Base-by-base conservation (phyloP, 2,888 invertebrate species). In the Gerris lacustris region DNA sequence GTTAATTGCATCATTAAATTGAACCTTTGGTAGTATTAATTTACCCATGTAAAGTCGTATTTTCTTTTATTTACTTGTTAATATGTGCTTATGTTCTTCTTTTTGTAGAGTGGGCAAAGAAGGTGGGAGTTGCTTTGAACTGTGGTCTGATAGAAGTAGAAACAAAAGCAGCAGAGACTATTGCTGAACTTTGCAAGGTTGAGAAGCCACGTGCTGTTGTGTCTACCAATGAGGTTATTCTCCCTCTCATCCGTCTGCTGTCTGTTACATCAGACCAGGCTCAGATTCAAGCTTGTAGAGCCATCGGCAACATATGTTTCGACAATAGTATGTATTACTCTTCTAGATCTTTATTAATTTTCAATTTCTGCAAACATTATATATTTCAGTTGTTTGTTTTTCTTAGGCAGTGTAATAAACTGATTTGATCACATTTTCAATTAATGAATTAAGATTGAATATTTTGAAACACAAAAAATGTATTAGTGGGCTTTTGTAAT, bases 301-400 rank as follows among this genome's bases (percentile, higher is more conserved):
- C 92, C 5, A 82, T 95, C 43, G 94, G 93, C 62, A 95, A 95
- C 80, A 87, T 95, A 78, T 93, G 92, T 79, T 94, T 90, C 79
- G 89, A 94, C 78, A 92, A 93, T 82, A 90, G 92, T 82, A 83
- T 84, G 77, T 85, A 86, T 18, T 15, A 17, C n/a, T 62, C 55
- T 45, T 45, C n/a, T 9, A 17, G 31, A 69, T n/a, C n/a, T 18
- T 18, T 72, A 45, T 5, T 11, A 63, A 15, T 68, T 11, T n/a
- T n/a, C n/a, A n/a, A n/a, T n/a, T n/a, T 45, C 45, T 5, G 15
- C 31, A 68, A 67, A 44, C 17, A 70, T 69, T 69, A 31, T 31
- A 31, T 31, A 31, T 31, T 31, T 31, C 4, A 31, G 31, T 31
- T n/a, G n/a, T n/a, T n/a, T n/a, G n/a, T 31, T 31, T 31, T 31